Evolutionary conservation across 2,888 invertebrate genomes (phyloP), one percentile per base, ranked within the genome.

Genomic region (Hirtodrosophila alboralis): DNA sequence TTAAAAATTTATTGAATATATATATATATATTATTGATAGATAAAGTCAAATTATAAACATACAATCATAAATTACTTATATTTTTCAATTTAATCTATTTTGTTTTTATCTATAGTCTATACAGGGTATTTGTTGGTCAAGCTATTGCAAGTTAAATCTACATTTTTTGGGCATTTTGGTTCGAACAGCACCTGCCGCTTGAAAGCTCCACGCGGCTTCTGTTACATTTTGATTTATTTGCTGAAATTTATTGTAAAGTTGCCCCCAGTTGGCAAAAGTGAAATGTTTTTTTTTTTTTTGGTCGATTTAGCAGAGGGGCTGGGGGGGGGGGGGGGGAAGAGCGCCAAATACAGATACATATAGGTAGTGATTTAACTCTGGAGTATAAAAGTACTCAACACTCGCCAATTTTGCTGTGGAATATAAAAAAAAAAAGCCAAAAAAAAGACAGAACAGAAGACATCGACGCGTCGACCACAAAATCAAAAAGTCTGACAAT

Each of bases 181-280:
- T 36, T 57, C 45, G 31, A 37, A 62, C 57, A 61, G 61, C 84
- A 78, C 84, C 78, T 78, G 84, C 52, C 77, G 77, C 80, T 76
- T 79, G 69, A 64, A 78, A 80, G 69, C 79, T 73, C 65, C 70
- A 59, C 84, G 58, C 70, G 80, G 79, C 81, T 84, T 78, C 72
- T 68, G 72, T 80, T 69, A 79, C 84, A 80, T 84, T 81, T 81
- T 81, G 80, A 81, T 81, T 81, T 81, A 81, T 81, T 81, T 81
- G 85, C 71, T 72, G 76, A 85, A 85, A 78, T 81, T 81, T 83
- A 78, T 83, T 81, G 85, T 85, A 73, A 84, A 79, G 70, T 71
- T 74, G 64, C 63, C 54, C 37, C 48, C 72, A 57, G 56, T 57
- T 60, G 52, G 36, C 54, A 60, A n/a, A 65, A 71, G 59, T 69